Percentiles rank a stretch among this genome's conserved stretches.
phyloP scores from a whole-genome alignment of 1,140 invertebrate genomes.

The Nasonia longicornis region DNA sequence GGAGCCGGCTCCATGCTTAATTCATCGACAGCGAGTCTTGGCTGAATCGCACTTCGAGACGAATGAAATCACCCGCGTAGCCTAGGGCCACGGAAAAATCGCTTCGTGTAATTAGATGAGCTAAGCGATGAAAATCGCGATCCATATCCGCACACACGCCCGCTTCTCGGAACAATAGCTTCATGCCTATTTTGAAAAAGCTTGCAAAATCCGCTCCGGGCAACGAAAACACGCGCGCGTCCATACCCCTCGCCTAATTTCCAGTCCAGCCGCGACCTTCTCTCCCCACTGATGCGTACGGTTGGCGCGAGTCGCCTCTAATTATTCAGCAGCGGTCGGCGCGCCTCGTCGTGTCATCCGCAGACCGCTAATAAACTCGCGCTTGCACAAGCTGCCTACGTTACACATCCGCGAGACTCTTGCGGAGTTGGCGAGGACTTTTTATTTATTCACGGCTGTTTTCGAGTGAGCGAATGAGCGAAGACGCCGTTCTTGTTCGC shows the following conservation, averaged over 20 bases:
- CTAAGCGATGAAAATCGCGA: neutral
- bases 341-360: neutral
- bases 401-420: too few species aligned
- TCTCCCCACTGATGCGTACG: neutral
- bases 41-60: too few species aligned
- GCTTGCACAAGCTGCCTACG: neutral
- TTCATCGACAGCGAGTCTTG: too few species aligned
- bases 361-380: conserved; percentile 17
- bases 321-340: conserved; percentile 4
- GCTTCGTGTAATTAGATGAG: neutral
- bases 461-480: neutral
- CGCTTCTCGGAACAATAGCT: neutral
- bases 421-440: neutral
- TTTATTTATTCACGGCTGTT: neutral
- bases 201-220: too few species aligned
- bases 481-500: neutral
- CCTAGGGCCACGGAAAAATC: neutral
- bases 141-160: neutral
- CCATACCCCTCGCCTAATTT: neutral
- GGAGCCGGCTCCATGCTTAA: neutral
- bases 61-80: too few species aligned
- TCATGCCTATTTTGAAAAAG: neutral
- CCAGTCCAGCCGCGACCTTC: neutral
- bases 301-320: neutral
- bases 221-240: neutral